Conservation (phyloP, 2,797 vertebrate genomes). For the Alauda arvensis region DNA sequence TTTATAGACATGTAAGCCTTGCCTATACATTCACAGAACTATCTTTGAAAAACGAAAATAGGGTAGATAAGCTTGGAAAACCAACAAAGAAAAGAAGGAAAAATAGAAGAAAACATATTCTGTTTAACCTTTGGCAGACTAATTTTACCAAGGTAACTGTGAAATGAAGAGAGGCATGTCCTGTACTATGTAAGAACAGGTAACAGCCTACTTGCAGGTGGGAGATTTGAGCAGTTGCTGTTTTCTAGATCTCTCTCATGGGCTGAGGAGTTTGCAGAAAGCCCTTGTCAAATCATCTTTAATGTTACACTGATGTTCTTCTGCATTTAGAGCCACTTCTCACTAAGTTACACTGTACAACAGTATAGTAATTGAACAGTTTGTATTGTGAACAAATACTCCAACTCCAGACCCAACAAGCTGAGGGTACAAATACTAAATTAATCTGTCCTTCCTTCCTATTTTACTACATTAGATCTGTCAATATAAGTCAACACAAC, state of each 20-base stretch:
- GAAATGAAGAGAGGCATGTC: background rate
- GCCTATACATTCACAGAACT: rapidly evolving
- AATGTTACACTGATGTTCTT: background rate
- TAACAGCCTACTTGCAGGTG: too few relatives aligned
- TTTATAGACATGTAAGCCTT: background rate
- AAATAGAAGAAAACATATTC: background rate
- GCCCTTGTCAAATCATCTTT: background rate
- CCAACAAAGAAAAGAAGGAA: background rate
- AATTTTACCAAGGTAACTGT: background rate
- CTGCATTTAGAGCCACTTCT: background rate
- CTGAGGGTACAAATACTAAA: background rate
- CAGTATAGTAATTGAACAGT: background rate
- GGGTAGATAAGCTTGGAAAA: background rate
- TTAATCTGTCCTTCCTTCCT: background rate
- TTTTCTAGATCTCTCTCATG: background rate
- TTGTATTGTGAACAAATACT: background rate
- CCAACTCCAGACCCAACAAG: background rate
- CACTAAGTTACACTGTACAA: background rate
- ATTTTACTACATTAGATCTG: background rate
- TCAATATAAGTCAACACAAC: background rate
- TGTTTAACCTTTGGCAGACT: background rate
- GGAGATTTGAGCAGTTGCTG: background rate
- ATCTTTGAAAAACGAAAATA: background rate
- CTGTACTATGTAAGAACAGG: background rate
- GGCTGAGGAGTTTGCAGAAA: background rate